These are phyloP conservation scores for Blennius ocellaris DNA, from an alignment of 2,113 vertebrate species.

Conservation along the genomic window DNA sequence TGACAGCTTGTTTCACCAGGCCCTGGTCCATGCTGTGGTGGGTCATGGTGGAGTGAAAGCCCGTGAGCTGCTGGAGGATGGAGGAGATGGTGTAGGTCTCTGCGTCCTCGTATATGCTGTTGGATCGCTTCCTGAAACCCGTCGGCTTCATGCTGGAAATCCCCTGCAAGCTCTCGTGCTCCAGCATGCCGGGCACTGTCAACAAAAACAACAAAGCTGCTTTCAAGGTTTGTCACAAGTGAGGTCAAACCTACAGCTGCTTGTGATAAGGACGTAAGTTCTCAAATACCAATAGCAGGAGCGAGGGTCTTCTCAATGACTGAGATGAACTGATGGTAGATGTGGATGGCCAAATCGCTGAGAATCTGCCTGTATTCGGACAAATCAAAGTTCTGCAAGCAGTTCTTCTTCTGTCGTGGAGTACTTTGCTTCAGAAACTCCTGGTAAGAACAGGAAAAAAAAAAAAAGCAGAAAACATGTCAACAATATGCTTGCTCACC, in stretches of 20 bases:
- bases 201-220: background rate
- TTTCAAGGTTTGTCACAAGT: background rate
- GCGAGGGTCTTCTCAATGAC: slow-evolving; percentile 90
- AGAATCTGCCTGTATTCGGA: slow-evolving; percentile 95
- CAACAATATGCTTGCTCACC: no score
- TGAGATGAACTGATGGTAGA: slow-evolving; percentile 91
- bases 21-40: slow-evolving; percentile 92
- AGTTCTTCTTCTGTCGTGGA: slow-evolving; percentile 92
- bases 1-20: slow-evolving; percentile 88
- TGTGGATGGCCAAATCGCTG: slow-evolving; percentile 93
- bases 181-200: slow-evolving; percentile 94
- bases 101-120: slow-evolving; percentile 87
- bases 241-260: background rate
- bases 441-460: slow-evolving; percentile 69
- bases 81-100: slow-evolving; percentile 91
- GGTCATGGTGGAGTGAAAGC: slow-evolving; percentile 90
- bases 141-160: slow-evolving; percentile 96
- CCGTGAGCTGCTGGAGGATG: slow-evolving; percentile 90
- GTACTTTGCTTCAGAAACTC: slow-evolving; percentile 92
- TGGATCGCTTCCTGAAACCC: slow-evolving; percentile 94
- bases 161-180: slow-evolving; percentile 96
- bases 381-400: slow-evolving; percentile 94
- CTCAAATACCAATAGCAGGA: slow-evolving; percentile 89
- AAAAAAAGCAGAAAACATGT: background rate
- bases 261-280: background rate